Conservation (phyloP, 2,113 vertebrate genomes). For the Alethe castanea region DNA sequence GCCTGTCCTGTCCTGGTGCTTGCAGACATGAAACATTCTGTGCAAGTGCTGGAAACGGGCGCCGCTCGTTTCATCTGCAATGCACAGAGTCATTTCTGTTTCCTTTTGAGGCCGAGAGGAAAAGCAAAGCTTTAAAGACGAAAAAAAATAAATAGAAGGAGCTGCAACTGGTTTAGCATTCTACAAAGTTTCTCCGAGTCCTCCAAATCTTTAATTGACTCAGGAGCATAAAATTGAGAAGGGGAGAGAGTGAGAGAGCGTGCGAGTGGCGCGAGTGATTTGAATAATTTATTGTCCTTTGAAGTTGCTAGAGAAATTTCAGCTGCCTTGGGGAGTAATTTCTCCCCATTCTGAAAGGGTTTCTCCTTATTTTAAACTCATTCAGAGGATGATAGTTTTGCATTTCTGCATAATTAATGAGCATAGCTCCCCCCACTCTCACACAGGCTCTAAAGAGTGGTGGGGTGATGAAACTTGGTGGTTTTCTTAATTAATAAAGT, state of each 20-base stretch:
- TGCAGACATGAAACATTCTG: background rate
- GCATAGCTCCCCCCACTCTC: background rate
- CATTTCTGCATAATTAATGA: constrained; percentile 68
- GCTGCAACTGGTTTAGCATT: constrained; percentile 50
- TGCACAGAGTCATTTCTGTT: background rate
- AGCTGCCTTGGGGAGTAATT: constrained; percentile 70
- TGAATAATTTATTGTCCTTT: constrained; percentile 86
- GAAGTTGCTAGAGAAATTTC: constrained; percentile 77
- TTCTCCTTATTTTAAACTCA: constrained; percentile 62
- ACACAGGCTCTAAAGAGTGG: background rate
- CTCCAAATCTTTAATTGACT: constrained; percentile 68
- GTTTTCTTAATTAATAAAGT: constrained; percentile 59
- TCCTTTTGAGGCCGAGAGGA: constrained; percentile 20
- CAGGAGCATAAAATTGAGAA: constrained; percentile 58
- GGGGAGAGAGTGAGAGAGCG: constrained; percentile 2
- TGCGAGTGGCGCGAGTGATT: constrained; percentile 67
- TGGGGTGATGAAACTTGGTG: constrained; percentile 34
- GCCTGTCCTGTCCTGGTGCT: background rate
- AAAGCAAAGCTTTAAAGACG: background rate
- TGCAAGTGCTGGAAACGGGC: accelerated
- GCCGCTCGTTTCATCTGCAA: background rate
- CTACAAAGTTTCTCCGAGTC: constrained; percentile 49
- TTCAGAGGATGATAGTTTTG: constrained; percentile 56
- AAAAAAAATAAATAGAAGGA: background rate
- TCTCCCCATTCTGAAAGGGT: constrained; percentile 64